Conservation (phyloP, 92 coral and sea anemone species). For the Pocillopora meandrina region DNA sequence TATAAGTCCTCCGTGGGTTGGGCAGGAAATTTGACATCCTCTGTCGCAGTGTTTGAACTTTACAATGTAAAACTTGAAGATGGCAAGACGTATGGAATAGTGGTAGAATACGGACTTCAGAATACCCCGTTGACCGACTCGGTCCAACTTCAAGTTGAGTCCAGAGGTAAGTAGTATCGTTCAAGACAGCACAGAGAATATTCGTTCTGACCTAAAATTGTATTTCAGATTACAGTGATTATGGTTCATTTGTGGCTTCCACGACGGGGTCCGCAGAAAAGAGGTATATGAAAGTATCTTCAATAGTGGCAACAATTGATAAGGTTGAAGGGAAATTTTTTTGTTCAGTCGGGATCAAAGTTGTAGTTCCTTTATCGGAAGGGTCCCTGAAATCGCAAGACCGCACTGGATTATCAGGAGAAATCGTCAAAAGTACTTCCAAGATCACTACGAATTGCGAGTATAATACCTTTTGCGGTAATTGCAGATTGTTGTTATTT, state of each 20-base stretch:
- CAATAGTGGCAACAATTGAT: too few species aligned
- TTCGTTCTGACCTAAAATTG: not conserved
- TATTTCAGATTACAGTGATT: not conserved
- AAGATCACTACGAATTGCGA: too few species aligned
- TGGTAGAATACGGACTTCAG: constrained; percentile 19
- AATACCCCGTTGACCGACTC: constrained; percentile 2
- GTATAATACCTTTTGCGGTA: too few species aligned
- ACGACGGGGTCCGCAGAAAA: too few species aligned
- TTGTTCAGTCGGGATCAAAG: too few species aligned
- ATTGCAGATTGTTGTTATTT: not conserved
- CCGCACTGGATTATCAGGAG: too few species aligned
- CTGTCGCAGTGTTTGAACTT: constrained; percentile 25
- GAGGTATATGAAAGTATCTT: too few species aligned
- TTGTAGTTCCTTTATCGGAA: too few species aligned
- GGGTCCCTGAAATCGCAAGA: too few species aligned
- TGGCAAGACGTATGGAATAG: constrained; percentile 9
- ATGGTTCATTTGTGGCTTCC: not conserved
- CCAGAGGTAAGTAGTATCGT: constrained; percentile 11
- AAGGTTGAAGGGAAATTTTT: too few species aligned
- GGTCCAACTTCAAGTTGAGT: constrained; percentile 23
- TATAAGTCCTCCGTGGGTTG: constrained; percentile 20
- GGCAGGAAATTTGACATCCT: constrained; percentile 37
- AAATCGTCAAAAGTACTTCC: too few species aligned
- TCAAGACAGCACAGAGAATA: too few species aligned
- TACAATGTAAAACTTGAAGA: constrained; percentile 13